Percentiles rank a stretch among this genome's conserved stretches.
Evolutionary conservation across 2,888 invertebrate species (phyloP).

Genomic region (Drosophila suboccidentalis): DNA sequence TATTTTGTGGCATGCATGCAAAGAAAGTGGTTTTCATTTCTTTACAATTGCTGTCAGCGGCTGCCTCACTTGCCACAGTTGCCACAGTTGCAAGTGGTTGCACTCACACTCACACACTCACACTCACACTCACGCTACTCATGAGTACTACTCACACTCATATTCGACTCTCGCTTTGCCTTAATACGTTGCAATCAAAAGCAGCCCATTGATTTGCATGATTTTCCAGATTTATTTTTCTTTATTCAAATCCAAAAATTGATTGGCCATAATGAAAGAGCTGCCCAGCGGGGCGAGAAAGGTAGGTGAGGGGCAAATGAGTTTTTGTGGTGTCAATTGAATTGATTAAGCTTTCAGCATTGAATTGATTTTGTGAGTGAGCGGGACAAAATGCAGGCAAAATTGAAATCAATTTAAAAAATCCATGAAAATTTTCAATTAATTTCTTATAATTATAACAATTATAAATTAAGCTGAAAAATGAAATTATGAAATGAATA

Average conservation of each 20-base stretch:
- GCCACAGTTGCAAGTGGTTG: slow-evolving; percentile 52
- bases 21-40: slow-evolving; percentile 85
- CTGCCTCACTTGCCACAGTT: slow-evolving; percentile 42
- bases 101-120: slow-evolving; percentile 22
- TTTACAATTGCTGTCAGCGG: slow-evolving; percentile 72
- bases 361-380: slow-evolving; percentile 8
- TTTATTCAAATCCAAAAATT: slow-evolving; percentile 22
- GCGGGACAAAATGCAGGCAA: not conserved
- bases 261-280: slow-evolving; percentile 38
- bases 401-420: slow-evolving; percentile 1
- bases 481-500: not conserved
- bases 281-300: not conserved
- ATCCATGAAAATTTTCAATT: not conserved
- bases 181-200: slow-evolving; percentile 49
- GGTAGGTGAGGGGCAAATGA: slow-evolving; percentile 50
- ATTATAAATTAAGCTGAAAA: slow-evolving; percentile 1
- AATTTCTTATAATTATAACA: not conserved
- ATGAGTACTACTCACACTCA: slow-evolving; percentile 15
- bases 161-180: slow-evolving; percentile 48
- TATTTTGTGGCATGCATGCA: slow-evolving; percentile 78
- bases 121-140: not conserved
- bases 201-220: slow-evolving; percentile 73
- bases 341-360: slow-evolving; percentile 11
- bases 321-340: slow-evolving; percentile 62
- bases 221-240: slow-evolving; percentile 56